These are phyloP conservation scores for Sclerurus mexicanus DNA, from an alignment of 2,113 vertebrate genomes.

Conservation along the genomic window DNA sequence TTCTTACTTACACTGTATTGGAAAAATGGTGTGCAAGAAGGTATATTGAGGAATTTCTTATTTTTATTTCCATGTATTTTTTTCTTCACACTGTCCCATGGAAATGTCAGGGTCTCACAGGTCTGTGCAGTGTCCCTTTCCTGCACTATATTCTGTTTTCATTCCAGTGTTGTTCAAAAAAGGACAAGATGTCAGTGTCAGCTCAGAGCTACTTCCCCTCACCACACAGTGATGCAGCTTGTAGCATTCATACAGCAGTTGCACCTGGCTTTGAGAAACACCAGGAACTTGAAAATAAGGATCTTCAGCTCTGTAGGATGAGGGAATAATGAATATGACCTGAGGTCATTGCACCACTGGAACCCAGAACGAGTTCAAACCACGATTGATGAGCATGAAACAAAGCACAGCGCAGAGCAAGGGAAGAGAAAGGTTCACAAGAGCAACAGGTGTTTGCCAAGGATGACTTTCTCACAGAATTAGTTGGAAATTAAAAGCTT, in stretches of 20 bases:
- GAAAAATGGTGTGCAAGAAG: background rate
- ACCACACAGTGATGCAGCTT: accelerated
- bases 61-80: background rate
- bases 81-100: background rate
- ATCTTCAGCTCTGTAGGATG: background rate
- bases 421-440: background rate
- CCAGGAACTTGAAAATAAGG: background rate
- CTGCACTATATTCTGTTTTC: background rate
- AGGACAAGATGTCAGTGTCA: background rate
- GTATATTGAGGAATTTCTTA: background rate
- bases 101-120: background rate
- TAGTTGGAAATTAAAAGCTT: background rate
- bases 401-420: background rate
- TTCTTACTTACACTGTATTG: background rate
- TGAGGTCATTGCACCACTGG: background rate
- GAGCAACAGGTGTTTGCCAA: background rate
- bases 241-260: background rate
- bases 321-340: background rate
- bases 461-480: background rate
- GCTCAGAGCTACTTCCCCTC: background rate
- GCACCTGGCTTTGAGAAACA: background rate
- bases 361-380: background rate
- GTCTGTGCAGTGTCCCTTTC: background rate
- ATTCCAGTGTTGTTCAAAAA: background rate
- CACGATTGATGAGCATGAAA: accelerated